These are phyloP conservation scores for Himalopsyche phryganea DNA, from an alignment of 1,140 invertebrate genomes.

Conservation along the genomic window DNA sequence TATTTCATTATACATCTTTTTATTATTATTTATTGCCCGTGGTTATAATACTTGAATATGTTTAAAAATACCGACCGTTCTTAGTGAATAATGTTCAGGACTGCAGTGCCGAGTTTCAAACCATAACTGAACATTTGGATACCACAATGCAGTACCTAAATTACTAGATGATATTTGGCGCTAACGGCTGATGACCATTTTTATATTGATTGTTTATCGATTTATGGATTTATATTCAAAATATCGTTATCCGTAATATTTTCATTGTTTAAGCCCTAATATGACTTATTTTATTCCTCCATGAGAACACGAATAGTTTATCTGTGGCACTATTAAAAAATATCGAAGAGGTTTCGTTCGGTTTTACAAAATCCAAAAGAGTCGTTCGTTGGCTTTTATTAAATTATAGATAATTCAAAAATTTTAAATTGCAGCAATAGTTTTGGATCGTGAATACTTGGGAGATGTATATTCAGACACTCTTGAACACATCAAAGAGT, in stretches of 20 bases:
- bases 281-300: too few species aligned
- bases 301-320: background rate
- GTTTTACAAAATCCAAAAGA: background rate
- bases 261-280: too few species aligned
- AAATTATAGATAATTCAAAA: conserved; percentile 12
- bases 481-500: conserved; percentile 56
- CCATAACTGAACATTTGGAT: too few species aligned
- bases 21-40: background rate
- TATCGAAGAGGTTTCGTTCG: too few species aligned
- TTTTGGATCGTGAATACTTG: conserved; percentile 60
- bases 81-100: background rate
- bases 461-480: conserved; percentile 55
- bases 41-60: background rate
- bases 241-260: too few species aligned
- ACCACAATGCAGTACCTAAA: too few species aligned
- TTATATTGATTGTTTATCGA: too few species aligned
- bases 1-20: background rate
- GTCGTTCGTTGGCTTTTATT: background rate
- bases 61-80: background rate
- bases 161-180: too few species aligned
- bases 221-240: too few species aligned
- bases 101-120: background rate
- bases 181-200: too few species aligned
- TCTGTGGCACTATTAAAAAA: background rate
- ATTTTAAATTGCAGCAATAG: conserved; percentile 51